phyloP scores from a whole-genome alignment of 2,888 invertebrate genomes.

The Philaethria dido region DNA sequence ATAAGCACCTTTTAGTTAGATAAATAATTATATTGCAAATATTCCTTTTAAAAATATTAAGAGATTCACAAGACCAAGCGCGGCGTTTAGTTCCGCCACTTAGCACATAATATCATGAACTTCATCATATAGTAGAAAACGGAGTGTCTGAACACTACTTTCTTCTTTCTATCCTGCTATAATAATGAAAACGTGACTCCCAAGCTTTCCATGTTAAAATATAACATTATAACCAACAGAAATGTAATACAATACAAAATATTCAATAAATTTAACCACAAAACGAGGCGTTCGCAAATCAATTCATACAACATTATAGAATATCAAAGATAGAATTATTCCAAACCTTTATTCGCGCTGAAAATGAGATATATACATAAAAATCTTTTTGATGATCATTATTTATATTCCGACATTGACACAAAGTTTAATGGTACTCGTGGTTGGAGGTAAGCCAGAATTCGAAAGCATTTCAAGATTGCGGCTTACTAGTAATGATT shows the following conservation, averaged over 20 bases:
- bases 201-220: too few species aligned
- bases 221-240: too few species aligned
- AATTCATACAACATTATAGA: conserved; percentile 21
- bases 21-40: too few species aligned
- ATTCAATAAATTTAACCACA: neutral
- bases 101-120: too few species aligned
- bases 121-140: too few species aligned
- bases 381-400: conserved; percentile 31
- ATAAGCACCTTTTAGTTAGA: too few species aligned
- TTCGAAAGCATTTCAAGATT: conserved; percentile 42
- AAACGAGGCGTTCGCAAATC: conserved; percentile 5
- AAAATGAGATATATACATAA: conserved; percentile 17
- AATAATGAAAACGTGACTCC: too few species aligned
- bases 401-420: conserved; percentile 34
- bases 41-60: too few species aligned
- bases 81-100: too few species aligned
- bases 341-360: neutral
- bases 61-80: too few species aligned
- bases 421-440: conserved; percentile 40
- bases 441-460: conserved; percentile 48
- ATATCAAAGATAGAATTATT: conserved; percentile 21
- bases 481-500: conserved; percentile 33
- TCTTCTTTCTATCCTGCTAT: too few species aligned
- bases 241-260: neutral
- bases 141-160: too few species aligned